Evolutionary conservation across 2,888 invertebrate species (phyloP).

Genomic region (Nesidiocoris tenuis): DNA sequence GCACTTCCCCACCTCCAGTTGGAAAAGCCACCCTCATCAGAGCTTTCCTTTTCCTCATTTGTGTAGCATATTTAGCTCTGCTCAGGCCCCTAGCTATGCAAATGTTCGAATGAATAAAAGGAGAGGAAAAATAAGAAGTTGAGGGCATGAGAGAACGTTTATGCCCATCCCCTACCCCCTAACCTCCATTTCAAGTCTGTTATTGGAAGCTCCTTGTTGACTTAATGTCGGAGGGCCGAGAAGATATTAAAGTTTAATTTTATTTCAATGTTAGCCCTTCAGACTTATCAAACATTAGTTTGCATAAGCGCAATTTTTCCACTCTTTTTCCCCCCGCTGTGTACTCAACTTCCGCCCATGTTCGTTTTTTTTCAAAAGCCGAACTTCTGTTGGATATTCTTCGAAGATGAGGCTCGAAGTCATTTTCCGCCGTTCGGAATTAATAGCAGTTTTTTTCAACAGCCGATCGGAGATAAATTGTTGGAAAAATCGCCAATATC

Average conservation of each 20-base stretch:
- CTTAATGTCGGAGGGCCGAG: constrained; percentile 26
- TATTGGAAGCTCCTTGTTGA: constrained; percentile 31
- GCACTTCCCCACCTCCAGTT: neutral
- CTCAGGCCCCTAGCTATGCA: constrained; percentile 36
- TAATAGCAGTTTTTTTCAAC: neutral
- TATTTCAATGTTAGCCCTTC: constrained; percentile 33
- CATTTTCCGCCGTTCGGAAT: neutral
- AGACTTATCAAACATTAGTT: constrained; percentile 39
- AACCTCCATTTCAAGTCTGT: constrained; percentile 5
- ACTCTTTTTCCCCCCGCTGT: constrained; percentile 1
- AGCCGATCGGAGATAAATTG: neutral
- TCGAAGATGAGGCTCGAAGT: neutral
- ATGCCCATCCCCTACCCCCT: neutral
- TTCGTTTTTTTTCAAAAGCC: neutral
- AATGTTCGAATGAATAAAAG: constrained; percentile 25
- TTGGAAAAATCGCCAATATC: neutral
- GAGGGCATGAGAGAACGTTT: neutral
- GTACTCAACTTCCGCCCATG: too few relatives aligned
- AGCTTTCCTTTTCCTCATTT: constrained; percentile 33
- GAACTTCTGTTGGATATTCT: neutral
- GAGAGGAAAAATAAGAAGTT: neutral
- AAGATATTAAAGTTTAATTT: constrained; percentile 39
- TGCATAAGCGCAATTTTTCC: constrained; percentile 38
- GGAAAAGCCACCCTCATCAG: neutral
- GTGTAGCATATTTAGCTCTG: constrained; percentile 35